Base-by-base conservation (phyloP, 1,140 invertebrate species). In the Sminthurinus signatus region DNA sequence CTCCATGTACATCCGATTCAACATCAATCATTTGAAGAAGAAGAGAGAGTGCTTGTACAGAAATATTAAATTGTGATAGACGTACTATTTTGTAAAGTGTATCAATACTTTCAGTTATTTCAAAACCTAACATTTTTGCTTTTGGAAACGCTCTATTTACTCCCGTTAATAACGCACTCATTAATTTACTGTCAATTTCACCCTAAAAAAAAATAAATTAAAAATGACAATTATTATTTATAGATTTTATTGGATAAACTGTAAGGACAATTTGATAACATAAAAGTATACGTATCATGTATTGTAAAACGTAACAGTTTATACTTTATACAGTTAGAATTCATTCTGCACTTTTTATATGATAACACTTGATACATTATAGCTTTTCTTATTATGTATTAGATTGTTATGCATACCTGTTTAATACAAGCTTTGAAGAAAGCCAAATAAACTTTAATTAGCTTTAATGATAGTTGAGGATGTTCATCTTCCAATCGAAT, bases 401-500 rank as follows among this genome's bases (percentile, higher is more conserved):
- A n/a, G n/a, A n/a, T n/a, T n/a, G n/a, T n/a, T n/a, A n/a, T 36
- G 15, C 32, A 15, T 69, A 75, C 84, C 77, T 86, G 89, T 75
- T 93, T 91, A 17, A 93, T 83, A 46, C 87, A 86, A 51, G 92
- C 88, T 79, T 94, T 96, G 78, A 98, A 98, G 73, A 98, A 93
- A 0, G 88, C 85, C 74, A 98, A 94, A 76, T 97, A 98, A n/a
- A 98, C 85, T 58, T 86, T 81, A 14, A 98, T 87, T 17, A 98
- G 78, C 70, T 84, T 86, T 64, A 83, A 84, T 0, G 94, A 93
- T 19, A 96, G 78, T 55, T 87, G 81, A 2, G 80, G 79, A 54
- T 93, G 87, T 12, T 88, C 85, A 31, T 84, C 82, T 14, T 81
- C 77, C 44, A 91, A 78, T 68, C 86, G 80, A 70, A 89, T 85